These are phyloP conservation scores for silkworm (Bombyx mori) DNA, from an alignment of 1,140 invertebrate genomes.

Conservation along the genomic window DNA sequence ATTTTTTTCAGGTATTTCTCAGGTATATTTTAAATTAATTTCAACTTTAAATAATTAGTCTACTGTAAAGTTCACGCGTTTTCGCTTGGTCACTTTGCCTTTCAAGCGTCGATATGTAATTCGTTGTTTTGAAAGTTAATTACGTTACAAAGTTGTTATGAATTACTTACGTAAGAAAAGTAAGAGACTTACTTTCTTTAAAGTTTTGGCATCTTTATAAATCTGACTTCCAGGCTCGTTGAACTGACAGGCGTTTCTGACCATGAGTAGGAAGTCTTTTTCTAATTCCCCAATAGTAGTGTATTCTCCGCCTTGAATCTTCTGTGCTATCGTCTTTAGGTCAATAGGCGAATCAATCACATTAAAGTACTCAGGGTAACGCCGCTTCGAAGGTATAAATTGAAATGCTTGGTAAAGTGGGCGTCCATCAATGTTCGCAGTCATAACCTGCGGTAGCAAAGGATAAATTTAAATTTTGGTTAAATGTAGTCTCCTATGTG, in stretches of 20 bases:
- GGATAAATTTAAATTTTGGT: no score
- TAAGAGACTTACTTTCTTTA: constrained; percentile 79
- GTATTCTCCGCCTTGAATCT: constrained; percentile 90
- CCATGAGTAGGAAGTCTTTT: constrained; percentile 91
- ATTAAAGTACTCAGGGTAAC: constrained; percentile 97
- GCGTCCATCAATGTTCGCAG: constrained; percentile 84
- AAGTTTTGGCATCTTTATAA: constrained; percentile 93
- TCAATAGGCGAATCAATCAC: constrained; percentile 97
- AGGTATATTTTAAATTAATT: no score
- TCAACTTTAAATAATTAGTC: no score
- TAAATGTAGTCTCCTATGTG: no score
- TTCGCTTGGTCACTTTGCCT: no score
- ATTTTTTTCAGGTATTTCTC: no score
- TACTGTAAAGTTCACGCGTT: no score
- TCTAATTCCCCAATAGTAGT: constrained; percentile 86
- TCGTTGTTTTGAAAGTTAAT: no score
- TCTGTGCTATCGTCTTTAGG: constrained; percentile 91
- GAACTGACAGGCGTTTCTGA: constrained; percentile 95
- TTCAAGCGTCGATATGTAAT: no score
- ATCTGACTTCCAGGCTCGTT: constrained; percentile 97
- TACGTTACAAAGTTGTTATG: background rate
- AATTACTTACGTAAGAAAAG: background rate
- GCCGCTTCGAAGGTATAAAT: constrained; percentile 89
- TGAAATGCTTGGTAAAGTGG: constrained; percentile 89
- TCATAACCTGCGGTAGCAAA: constrained; percentile 73